Base-by-base conservation (phyloP, 2,888 invertebrate species). In the Ophioninae sp. region DNA sequence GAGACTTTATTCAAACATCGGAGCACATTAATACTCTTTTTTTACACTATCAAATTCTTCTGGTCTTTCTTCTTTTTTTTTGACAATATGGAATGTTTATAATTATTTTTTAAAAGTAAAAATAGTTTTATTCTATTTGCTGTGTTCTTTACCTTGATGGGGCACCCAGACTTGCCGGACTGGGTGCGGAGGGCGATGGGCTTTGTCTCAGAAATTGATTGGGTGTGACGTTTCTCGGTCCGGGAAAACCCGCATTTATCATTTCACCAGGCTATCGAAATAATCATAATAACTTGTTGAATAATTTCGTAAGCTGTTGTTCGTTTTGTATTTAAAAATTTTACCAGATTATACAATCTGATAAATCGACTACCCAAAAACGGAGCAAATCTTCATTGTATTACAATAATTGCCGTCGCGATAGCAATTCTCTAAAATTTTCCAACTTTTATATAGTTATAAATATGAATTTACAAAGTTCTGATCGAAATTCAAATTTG, bases 181-280 rank as follows among this genome's bases (percentile, higher is more conserved):
- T 96, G 8, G 96, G 95, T 0, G 96, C 96, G 0, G 96, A 96
- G 0, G 97, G 96, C 20, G 96, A 96, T 0, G 97, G 97, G 89
- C 97, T 97, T 91, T 97, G 97, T 0, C 96, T 94, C 87, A 97
- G 94, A 93, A 96, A 97, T 91, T 96, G 96, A 86, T 94, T 95
- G 5, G 97, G 96, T 0, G 95, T 95, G 0, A 96, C 95, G 62
- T 95, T 96, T 0, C 97, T 93, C 78, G 94, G 92, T 39, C 91
- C 93, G 5, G 94, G 92, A 86, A 93, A 94, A 44, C 93, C 93
- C 78, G 93, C 92, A 86, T 93, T 94, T 88, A 94, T 94, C 91
- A 94, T 94, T 91, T 94, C 94, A 10, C 85, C 87, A 37, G 92
- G 90, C 91, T 92, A 73, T 70, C 85, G 87, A 74, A 13, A 79